These are phyloP conservation scores for Ophiothrix spiculata DNA, from an alignment of 35 echinoderm and acorn worm species.

Conservation along the genomic window DNA sequence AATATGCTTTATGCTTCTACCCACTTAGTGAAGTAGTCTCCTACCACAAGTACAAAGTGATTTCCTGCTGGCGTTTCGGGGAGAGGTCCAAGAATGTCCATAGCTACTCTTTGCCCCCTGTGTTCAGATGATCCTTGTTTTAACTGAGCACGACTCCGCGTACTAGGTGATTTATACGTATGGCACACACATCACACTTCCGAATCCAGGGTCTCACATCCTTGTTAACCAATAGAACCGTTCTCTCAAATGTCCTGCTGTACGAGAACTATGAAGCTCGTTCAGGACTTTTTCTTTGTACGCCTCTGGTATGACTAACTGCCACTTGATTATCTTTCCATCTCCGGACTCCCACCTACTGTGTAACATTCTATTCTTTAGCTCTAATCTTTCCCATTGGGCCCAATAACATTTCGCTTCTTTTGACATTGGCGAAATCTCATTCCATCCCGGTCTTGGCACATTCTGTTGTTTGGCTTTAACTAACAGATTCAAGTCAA, in stretches of 20 bases:
- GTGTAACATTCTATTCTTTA: conserved; percentile 30
- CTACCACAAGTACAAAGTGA: conserved; percentile 53
- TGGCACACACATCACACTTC: conserved; percentile 40
- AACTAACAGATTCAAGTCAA: no score
- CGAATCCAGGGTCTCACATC: conserved; percentile 16
- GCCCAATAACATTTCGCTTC: no score
- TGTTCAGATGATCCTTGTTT: conserved; percentile 21
- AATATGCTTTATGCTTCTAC: conserved; percentile 42
- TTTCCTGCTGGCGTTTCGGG: conserved; percentile 33
- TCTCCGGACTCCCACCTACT: conserved; percentile 44
- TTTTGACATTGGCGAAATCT: no score
- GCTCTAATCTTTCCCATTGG: no score
- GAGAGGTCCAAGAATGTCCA: conserved; percentile 57
- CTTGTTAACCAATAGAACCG: conserved; percentile 47
- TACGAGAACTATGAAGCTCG: conserved; percentile 30
- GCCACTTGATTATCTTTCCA: conserved; percentile 16
- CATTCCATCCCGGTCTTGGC: no score
- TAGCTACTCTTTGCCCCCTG: conserved; percentile 38
- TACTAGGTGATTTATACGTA: conserved; percentile 30
- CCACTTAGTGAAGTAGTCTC: conserved; percentile 61
- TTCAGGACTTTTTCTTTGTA: no score
- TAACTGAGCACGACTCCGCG: conserved; percentile 39
- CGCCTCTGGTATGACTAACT: conserved; percentile 46
- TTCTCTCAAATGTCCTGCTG: conserved; percentile 40
- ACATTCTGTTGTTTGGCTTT: no score